Percentiles rank a stretch among this genome's conserved stretches.
Evolutionary conservation across 2,113 vertebrate species (phyloP).

Genomic region (Ceyx melanurus): DNA sequence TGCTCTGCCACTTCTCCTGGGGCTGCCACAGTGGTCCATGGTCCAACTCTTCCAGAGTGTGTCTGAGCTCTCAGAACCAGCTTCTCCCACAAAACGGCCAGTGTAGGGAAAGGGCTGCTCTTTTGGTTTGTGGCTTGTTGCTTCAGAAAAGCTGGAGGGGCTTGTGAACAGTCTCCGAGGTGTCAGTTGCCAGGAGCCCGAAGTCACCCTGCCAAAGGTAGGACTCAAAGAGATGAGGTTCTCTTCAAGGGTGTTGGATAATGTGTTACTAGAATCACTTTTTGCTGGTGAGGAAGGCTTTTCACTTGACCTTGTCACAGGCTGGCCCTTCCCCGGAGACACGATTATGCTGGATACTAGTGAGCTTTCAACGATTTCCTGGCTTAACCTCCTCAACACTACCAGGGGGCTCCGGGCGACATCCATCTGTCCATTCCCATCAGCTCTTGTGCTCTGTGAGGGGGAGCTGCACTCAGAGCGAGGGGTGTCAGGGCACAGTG

Average conservation of each 20-base stretch:
- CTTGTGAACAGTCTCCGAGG: conserved; percentile 74
- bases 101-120: conserved; percentile 62
- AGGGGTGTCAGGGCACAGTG: conserved; percentile 54
- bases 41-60: conserved; percentile 26
- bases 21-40: background rate
- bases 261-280: conserved; percentile 57
- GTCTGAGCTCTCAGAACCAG: conserved; percentile 52
- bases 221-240: conserved; percentile 68
- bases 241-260: conserved; percentile 22
- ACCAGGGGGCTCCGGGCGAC: conserved; percentile 67
- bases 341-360: conserved; percentile 73
- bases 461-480: conserved; percentile 45
- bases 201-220: conserved; percentile 74
- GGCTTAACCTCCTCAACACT: conserved; percentile 74
- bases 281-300: conserved; percentile 56
- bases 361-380: conserved; percentile 73
- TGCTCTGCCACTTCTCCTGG: conserved; percentile 17
- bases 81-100: conserved; percentile 64
- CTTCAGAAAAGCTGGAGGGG: conserved; percentile 48
- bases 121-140: conserved; percentile 53
- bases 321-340: conserved; percentile 71
- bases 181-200: conserved; percentile 59
- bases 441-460: conserved; percentile 41
- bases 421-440: conserved; percentile 65
- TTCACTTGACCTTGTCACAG: conserved; percentile 72